Base-by-base conservation (phyloP, 2,113 vertebrate genomes). In the Solea senegalensis region DNA sequence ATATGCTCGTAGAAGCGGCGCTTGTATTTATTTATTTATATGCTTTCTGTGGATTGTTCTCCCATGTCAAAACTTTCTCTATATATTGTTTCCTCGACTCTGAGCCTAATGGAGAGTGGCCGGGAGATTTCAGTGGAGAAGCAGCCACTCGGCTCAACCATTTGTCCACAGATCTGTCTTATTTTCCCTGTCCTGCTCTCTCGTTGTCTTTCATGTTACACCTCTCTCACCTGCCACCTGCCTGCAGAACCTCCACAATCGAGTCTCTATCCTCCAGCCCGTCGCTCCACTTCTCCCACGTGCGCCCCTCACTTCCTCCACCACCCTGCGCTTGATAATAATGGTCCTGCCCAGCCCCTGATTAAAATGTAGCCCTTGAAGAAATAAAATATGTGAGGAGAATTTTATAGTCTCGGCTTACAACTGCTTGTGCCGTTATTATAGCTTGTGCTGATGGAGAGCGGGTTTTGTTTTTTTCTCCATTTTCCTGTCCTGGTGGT, bases 341-440 rank as follows among this genome's bases (percentile, higher is more conserved):
- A 74, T 7, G 65, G 67, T 68, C 73, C 45, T 69, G 79, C 79
- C 79, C 43, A 9, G 50, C 11, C 65, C 16, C 69, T 86, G 82
- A 90, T 91, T 87, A 86, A 85, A 91, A 88, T 81, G 65, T 83
- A 74, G 69, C 83, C 55, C 70, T 65, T 60, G 84, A 86, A 72
- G 69, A 81, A 85, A 82, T 72, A 70, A 82, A 85, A 86, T 85
- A 80, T 89, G 75, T 83, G 62, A 74, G 52, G 52, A 73, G 44
- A 71, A 76, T 88, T 73, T 84, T 54, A 72, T 78, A 65, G 52
- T 74, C 76, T 85, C 27, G 68, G 74, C 74, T 72, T 68, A 46
- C 65, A 69, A 57, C 56, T 80, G 49, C 69, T 70, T 2, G 27
- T 66, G 43, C 60, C 51, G 21, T 21, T 21, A 65, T 57, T 62